A percentile compares a stretch with the other conserved stretches of the same genome.
phyloP scores from a whole-genome alignment of 1,140 invertebrate species.

The Cotesia glomerata region DNA sequence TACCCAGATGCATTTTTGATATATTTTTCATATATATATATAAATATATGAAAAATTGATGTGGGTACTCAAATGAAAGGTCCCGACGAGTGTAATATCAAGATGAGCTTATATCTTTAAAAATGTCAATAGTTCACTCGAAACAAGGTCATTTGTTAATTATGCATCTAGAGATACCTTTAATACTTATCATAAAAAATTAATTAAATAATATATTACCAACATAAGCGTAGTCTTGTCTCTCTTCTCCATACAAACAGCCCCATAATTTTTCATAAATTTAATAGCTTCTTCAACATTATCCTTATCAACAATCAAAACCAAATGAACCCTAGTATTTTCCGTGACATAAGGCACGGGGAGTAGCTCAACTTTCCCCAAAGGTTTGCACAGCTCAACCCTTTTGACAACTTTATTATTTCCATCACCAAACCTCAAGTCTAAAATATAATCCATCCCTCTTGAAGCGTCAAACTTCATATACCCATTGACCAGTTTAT shows the following conservation, averaged over 20 bases:
- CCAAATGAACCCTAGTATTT: conserved; percentile 77
- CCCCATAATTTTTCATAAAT: conserved; percentile 77
- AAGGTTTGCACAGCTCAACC: conserved; percentile 76
- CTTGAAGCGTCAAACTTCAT: conserved; percentile 83
- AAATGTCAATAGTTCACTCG: too few relatives aligned
- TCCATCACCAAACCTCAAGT: conserved; percentile 68
- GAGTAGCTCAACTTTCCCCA: conserved; percentile 84
- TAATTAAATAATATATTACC: conserved; percentile 58
- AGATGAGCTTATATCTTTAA: too few relatives aligned
- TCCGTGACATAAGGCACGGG: conserved; percentile 92
- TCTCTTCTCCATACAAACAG: conserved; percentile 74
- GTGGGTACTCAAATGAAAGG: too few relatives aligned
- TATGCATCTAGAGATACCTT: not conserved
- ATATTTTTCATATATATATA: too few relatives aligned
- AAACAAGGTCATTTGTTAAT: too few relatives aligned
- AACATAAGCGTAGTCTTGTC: conserved; percentile 80
- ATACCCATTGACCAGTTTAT: conserved; percentile 79
- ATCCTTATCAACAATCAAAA: conserved; percentile 70
- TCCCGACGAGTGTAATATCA: too few relatives aligned
- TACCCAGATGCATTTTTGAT: too few relatives aligned
- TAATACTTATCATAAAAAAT: conserved; percentile 5
- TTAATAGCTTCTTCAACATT: conserved; percentile 64
- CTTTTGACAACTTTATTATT: conserved; percentile 58
- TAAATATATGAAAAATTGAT: too few relatives aligned
- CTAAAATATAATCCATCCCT: conserved; percentile 88